Conservation (phyloP, 2,113 vertebrate genomes). For the Hippotragus niger region DNA sequence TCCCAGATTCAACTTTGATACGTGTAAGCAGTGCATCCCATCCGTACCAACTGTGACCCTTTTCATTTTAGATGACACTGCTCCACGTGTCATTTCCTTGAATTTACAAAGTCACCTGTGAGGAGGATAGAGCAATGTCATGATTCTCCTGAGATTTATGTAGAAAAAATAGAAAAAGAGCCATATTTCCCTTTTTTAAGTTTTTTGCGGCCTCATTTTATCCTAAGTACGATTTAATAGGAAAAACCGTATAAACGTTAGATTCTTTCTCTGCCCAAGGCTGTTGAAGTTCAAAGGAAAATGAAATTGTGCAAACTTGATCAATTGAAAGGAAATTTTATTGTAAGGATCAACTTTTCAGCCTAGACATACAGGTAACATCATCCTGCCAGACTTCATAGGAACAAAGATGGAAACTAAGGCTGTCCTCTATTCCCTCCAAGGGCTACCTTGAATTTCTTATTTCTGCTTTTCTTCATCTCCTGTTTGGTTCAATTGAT, state of each 20-base stretch:
- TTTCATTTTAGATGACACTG: background rate
- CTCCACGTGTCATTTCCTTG: background rate
- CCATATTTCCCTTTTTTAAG: background rate
- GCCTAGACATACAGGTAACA: background rate
- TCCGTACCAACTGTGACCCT: background rate
- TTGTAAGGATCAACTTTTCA: background rate
- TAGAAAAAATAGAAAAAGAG: background rate
- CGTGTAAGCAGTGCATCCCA: rapidly evolving
- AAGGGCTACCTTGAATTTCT: no score
- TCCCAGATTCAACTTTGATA: background rate
- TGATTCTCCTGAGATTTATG: background rate
- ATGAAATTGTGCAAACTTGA: background rate
- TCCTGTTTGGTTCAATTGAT: background rate
- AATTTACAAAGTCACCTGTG: background rate
- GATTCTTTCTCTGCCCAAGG: background rate
- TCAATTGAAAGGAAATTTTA: background rate
- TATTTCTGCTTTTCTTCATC: background rate
- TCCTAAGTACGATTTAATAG: background rate
- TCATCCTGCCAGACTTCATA: background rate
- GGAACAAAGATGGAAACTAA: background rate
- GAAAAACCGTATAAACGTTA: background rate
- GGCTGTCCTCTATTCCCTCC: background rate
- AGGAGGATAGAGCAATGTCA: background rate
- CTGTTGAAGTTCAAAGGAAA: background rate
- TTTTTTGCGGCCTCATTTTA: background rate